These are phyloP conservation scores for Athalia circularis DNA, from an alignment of 2,888 invertebrate species.

Conservation along the genomic window DNA sequence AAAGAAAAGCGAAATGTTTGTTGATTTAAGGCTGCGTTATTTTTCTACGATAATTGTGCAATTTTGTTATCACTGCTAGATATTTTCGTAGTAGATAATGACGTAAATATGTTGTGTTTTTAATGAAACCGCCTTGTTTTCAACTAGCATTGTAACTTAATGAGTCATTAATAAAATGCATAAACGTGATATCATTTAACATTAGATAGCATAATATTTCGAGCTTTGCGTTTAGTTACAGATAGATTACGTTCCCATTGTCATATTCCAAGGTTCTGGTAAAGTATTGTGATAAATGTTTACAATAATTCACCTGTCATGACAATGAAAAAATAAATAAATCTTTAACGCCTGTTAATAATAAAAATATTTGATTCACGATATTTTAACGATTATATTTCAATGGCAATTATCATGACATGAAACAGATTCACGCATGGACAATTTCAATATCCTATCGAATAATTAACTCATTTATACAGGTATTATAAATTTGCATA, in stretches of 20 bases:
- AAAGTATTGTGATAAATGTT: conserved; percentile 30
- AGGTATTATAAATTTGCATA: conserved; percentile 35
- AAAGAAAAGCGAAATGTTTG: conserved; percentile 4
- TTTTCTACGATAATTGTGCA: conserved; percentile 30
- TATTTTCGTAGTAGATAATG: conserved; percentile 6
- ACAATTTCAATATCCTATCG: conserved; percentile 16
- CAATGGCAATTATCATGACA: conserved; percentile 11
- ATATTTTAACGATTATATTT: conserved; percentile 14
- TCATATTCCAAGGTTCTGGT: conserved; percentile 13
- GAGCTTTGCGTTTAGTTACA: conserved; percentile 34
- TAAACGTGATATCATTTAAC: conserved; percentile 42
- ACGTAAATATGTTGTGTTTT: conserved; percentile 27
- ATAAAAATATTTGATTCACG: conserved; percentile 18
- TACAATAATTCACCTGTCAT: conserved; percentile 28
- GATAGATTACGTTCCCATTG: background rate
- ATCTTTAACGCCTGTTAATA: background rate
- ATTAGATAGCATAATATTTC: conserved; percentile 30
- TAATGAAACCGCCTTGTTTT: conserved; percentile 20
- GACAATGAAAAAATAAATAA: conserved; percentile 23
- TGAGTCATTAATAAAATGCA: conserved; percentile 19
- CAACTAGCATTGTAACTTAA: conserved; percentile 24
- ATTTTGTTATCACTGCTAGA: conserved; percentile 14
- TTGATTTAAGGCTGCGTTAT: background rate
- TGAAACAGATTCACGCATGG: conserved; percentile 16
- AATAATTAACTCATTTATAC: conserved; percentile 30